phyloP scores from a whole-genome alignment of 2,888 invertebrate genomes.

The Melanophora roralis region DNA sequence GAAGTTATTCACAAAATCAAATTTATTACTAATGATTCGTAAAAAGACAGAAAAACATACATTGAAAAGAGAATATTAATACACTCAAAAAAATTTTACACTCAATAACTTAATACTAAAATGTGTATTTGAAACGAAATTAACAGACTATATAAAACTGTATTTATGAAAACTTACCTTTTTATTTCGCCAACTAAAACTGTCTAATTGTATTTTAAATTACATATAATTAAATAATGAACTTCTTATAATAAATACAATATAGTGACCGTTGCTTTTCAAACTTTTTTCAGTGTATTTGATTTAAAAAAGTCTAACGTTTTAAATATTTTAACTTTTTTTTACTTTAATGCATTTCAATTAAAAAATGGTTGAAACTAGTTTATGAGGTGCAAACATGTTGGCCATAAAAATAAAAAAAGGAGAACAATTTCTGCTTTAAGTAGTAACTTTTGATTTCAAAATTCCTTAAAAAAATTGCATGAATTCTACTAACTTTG shows the following conservation, averaged over 20 bases:
- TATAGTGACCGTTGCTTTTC: neutral
- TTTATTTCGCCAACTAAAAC: no score
- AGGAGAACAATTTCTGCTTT: neutral
- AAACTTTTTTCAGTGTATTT: slow-evolving; percentile 35
- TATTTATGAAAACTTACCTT: no score
- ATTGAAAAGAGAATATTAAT: neutral
- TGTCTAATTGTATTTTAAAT: no score
- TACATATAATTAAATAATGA: no score
- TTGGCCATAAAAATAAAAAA: slow-evolving; percentile 36
- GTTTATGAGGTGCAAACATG: slow-evolving; percentile 55
- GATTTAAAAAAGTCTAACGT: no score
- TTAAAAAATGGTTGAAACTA: slow-evolving; percentile 51
- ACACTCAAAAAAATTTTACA: slow-evolving; percentile 3
- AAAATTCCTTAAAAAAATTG: slow-evolving; percentile 32
- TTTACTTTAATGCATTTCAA: slow-evolving; percentile 4
- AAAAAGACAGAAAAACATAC: slow-evolving; percentile 19
- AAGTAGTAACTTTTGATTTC: slow-evolving; percentile 6
- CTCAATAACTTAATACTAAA: no score
- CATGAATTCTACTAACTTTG: neutral
- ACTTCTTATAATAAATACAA: no score
- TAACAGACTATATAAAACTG: no score
- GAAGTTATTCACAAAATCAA: slow-evolving; percentile 40
- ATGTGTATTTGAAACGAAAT: no score
- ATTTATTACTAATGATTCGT: slow-evolving; percentile 57
- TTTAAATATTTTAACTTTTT: slow-evolving; percentile 31